Evolutionary conservation across 1,140 invertebrate species (phyloP), one percentile per base, ranked within the genome.

Genomic region (Caenorhabditis briggsae): DNA sequence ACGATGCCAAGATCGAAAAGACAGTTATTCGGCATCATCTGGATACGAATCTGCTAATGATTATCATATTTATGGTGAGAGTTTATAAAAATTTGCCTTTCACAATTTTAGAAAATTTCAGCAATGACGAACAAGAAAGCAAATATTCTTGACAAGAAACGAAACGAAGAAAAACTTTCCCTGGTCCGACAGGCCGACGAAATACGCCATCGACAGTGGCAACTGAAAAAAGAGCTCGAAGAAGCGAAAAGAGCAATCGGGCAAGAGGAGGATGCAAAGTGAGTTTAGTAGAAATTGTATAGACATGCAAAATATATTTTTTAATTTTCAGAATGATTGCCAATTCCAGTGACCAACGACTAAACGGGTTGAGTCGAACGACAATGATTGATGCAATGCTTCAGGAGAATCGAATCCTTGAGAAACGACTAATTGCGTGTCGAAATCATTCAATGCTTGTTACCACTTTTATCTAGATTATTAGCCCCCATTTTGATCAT

Each of bases 391-490:
- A 56, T 43, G 53, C 82, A 18, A 59, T 65, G 59, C 59, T 84
- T 33, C 83, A 84, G 25, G 86, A 87, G 58, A 87, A 87, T 83
- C 48, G 55, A 65, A 87, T 87, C 33, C 86, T 87, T 48, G 86
- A 87, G 46, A 87, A 87, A 48, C 56, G 86, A 53, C 59, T 87
- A 2, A 55, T 87, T 50, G 86, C 86, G 33, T 87, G 86, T 83
- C 86, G 82, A 59, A 87, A 87, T 83, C 86, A 87, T 82, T 61
- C 86, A 55, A 87, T 87, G 86, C 50, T 87, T 41, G 86, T 87
- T n/a, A 87, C 86, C 50, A 82, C 86, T 59, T 82, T 87, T n/a
- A 82, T 87, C 9, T 87, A 78, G 41, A 78, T 50, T n/a, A 8
- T 12, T 25, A 23, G 18, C 23, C n/a, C 70, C n/a, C 33, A 33